Evolutionary conservation across 2,888 invertebrate species (phyloP).

Genomic region (Meghimatium bilineatum): DNA sequence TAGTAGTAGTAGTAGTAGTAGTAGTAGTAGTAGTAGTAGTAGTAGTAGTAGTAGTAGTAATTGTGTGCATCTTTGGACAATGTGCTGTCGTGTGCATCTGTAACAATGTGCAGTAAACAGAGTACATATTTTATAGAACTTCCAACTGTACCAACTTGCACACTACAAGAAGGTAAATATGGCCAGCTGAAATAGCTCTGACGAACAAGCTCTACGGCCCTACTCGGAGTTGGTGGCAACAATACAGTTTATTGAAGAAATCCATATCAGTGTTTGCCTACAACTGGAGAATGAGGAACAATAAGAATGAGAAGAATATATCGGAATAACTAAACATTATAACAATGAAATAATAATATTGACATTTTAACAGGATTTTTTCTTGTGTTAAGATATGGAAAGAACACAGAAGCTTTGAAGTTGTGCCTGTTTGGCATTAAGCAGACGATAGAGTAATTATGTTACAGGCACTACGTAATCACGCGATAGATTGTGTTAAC

Average conservation of each 20-base stretch:
- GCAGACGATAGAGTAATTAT: not conserved
- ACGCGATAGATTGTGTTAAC: not conserved
- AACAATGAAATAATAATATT: not conserved
- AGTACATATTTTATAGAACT: too few species aligned
- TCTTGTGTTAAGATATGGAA: not conserved
- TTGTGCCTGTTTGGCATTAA: not conserved
- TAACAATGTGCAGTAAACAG: too few species aligned
- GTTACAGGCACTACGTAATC: not conserved
- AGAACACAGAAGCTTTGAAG: not conserved
- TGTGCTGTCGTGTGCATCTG: too few species aligned
- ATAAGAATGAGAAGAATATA: not conserved
- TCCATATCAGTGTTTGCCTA: too few species aligned
- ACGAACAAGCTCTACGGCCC: too few species aligned
- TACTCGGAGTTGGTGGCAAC: too few species aligned
- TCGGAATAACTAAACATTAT: not conserved
- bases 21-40: too few species aligned
- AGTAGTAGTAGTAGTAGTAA: too few species aligned
- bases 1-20: conserved; percentile 13
- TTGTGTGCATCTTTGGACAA: too few species aligned
- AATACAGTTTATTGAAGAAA: too few species aligned
- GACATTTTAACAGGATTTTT: not conserved
- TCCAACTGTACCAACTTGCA: too few species aligned
- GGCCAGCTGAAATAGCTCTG: too few species aligned
- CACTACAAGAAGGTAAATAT: not conserved
- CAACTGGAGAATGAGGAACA: not conserved